Conservation (phyloP, 1,140 invertebrate genomes). For the Paracyclopina nana region DNA sequence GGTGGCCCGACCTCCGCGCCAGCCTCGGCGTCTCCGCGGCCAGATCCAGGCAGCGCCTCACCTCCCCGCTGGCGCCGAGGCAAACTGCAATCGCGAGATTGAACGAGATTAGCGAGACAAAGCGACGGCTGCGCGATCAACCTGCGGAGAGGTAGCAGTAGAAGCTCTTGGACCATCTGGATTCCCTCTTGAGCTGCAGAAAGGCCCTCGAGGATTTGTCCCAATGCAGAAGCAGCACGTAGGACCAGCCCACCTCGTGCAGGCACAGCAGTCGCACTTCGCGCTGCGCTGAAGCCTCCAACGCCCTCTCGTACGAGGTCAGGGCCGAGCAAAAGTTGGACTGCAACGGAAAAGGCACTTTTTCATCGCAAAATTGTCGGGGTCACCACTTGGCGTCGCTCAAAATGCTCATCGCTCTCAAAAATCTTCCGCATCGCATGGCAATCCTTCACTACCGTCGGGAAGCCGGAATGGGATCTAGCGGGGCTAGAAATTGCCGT, state of each 20-base stretch:
- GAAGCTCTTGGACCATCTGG: conserved; percentile 45
- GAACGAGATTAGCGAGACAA: neutral
- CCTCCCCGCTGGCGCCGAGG: conserved; percentile 30
- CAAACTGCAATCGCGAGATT: conserved; percentile 35
- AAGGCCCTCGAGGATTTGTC: conserved; percentile 36
- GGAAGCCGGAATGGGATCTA: no score
- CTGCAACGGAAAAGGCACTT: conserved; percentile 27
- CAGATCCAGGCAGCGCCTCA: conserved; percentile 25
- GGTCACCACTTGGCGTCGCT: no score
- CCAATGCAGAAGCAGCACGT: conserved; percentile 41
- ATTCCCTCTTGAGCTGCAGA: conserved; percentile 35
- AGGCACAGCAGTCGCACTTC: conserved; percentile 45
- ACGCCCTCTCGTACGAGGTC: conserved; percentile 36
- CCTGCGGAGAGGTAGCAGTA: conserved; percentile 44
- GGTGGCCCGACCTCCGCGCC: conserved; percentile 26
- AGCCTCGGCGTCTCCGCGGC: conserved; percentile 29
- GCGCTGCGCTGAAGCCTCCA: conserved; percentile 37
- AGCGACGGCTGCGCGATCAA: conserved; percentile 19
- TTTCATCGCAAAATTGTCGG: no score
- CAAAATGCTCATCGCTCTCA: no score
- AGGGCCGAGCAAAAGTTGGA: conserved; percentile 38
- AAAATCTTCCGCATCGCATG: no score
- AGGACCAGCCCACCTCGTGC: conserved; percentile 51
- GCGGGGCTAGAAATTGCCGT: no score
- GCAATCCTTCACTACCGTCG: no score